Percentiles rank a stretch among this genome's conserved stretches.
Evolutionary conservation across 2,888 invertebrate species (phyloP).

Genomic region (Epiblema foenella): DNA sequence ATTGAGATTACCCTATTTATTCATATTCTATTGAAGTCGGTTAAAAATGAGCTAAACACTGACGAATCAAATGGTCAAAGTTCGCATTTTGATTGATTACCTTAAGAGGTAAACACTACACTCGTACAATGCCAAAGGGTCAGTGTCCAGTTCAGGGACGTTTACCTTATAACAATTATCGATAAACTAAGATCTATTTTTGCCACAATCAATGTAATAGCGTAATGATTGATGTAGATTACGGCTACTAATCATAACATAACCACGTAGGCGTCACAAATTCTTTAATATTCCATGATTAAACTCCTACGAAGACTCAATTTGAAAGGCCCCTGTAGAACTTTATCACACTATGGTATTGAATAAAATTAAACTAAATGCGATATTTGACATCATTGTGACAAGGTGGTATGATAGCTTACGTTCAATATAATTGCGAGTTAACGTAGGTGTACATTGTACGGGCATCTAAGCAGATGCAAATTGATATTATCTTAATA

Average conservation of each 20-base stretch:
- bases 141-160: too few relatives aligned
- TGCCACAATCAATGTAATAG: neutral
- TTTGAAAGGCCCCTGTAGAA: neutral
- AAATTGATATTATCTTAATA: slow-evolving; percentile 7
- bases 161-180: too few relatives aligned
- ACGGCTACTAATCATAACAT: neutral
- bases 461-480: neutral
- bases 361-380: neutral
- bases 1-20: too few relatives aligned
- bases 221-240: slow-evolving; percentile 11
- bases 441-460: slow-evolving; percentile 2
- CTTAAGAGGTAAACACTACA: too few relatives aligned
- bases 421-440: neutral
- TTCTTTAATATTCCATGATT: slow-evolving; percentile 4
- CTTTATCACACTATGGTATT: neutral
- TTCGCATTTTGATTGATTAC: too few relatives aligned
- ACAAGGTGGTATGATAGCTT: neutral
- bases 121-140: too few relatives aligned
- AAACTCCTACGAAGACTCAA: neutral
- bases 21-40: too few relatives aligned
- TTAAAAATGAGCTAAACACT: too few relatives aligned
- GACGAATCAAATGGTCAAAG: too few relatives aligned
- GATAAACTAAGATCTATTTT: neutral
- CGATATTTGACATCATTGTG: neutral
- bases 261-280: slow-evolving; percentile 6